Evolutionary conservation across 1,140 invertebrate genomes (phyloP).

Genomic region (Tetragonula clypearis): DNA sequence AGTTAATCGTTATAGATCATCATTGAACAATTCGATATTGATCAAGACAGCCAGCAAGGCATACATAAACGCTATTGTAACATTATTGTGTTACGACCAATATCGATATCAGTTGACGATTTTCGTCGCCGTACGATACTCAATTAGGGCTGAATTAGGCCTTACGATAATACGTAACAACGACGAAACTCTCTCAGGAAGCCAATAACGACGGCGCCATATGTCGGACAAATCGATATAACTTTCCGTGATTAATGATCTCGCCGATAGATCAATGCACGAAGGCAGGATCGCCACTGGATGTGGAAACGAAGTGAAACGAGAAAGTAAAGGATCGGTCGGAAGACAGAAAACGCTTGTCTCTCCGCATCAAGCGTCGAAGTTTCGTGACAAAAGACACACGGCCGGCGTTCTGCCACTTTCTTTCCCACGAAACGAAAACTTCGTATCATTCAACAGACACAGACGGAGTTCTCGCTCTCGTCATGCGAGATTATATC

Average conservation of each 20-base stretch:
- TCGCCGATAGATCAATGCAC: background rate
- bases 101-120: too few relatives aligned
- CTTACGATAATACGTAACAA: constrained; percentile 59
- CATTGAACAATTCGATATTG: too few relatives aligned
- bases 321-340: constrained; percentile 54
- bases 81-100: too few relatives aligned
- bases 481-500: constrained; percentile 1
- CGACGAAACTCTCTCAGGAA: constrained; percentile 38
- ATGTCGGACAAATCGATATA: constrained; percentile 56
- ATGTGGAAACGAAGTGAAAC: constrained; percentile 35
- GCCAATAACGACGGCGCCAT: constrained; percentile 59
- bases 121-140: too few relatives aligned
- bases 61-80: too few relatives aligned
- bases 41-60: too few relatives aligned
- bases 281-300: background rate
- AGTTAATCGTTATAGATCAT: too few relatives aligned
- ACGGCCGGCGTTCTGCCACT: constrained; percentile 15
- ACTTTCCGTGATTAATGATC: constrained; percentile 46
- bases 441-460: background rate
- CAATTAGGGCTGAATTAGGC: too few relatives aligned
- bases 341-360: background rate
- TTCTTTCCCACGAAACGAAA: constrained; percentile 34
- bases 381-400: background rate
- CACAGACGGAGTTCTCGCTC: background rate
- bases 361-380: background rate